Evolutionary conservation across 2,888 invertebrate species (phyloP).

Genomic region (Dryadula phaetusa): DNA sequence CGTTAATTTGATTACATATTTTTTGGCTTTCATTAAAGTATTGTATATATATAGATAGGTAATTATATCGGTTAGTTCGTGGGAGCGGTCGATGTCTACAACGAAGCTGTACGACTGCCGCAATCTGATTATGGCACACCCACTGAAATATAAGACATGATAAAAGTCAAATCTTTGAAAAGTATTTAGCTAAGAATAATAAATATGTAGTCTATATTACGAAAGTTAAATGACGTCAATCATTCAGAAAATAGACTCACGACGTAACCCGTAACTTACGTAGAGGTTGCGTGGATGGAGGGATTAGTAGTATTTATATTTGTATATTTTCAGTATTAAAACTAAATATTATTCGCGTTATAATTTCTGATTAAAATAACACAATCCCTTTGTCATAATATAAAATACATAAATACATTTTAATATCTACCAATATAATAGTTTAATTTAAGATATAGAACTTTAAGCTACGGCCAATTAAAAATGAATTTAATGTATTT

Average conservation of each 20-base stretch:
- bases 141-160: constrained; percentile 61
- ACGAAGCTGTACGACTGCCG: constrained; percentile 79
- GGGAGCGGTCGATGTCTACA: constrained; percentile 74
- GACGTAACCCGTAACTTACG: constrained; percentile 16
- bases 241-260: constrained; percentile 14
- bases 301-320: constrained; percentile 2
- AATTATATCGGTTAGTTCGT: constrained; percentile 51
- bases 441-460: no score
- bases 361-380: background rate
- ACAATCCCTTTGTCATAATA: background rate
- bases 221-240: constrained; percentile 9
- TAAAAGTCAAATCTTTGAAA: constrained; percentile 42
- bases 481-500: no score
- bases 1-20: background rate
- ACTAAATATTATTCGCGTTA: background rate
- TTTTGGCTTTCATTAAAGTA: constrained; percentile 34
- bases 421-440: no score
- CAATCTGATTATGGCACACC: constrained; percentile 83
- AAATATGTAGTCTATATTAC: constrained; percentile 6
- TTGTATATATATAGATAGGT: constrained; percentile 34
- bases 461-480: no score
- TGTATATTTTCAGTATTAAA: background rate
- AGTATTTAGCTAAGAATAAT: constrained; percentile 29
- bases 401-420: no score
- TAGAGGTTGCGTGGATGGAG: constrained; percentile 22